These are phyloP conservation scores for Neuroterus valhalla DNA, from an alignment of 1,140 invertebrate genomes.

Conservation along the genomic window DNA sequence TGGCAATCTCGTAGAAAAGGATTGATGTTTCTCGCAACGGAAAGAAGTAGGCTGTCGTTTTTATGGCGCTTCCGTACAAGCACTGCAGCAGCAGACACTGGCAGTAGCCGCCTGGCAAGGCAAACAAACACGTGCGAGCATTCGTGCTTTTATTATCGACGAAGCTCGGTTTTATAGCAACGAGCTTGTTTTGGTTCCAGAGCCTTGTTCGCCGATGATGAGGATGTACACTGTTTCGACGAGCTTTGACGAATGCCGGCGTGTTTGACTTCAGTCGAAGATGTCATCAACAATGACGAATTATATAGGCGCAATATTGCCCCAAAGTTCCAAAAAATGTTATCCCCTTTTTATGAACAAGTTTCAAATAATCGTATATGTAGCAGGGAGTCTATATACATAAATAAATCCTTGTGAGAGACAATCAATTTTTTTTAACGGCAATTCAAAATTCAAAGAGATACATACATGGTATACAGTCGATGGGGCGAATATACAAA, in stretches of 20 bases:
- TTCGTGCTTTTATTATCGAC: conserved; percentile 59
- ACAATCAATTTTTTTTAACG: too few relatives aligned
- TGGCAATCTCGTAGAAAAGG: conserved; percentile 57
- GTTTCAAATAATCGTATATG: neutral
- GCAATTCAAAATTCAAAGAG: too few relatives aligned
- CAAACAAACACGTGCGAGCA: conserved; percentile 57
- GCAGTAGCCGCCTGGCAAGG: conserved; percentile 52
- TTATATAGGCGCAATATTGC: conserved; percentile 16
- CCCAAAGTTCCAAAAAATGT: conserved; percentile 8
- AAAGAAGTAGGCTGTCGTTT: conserved; percentile 50
- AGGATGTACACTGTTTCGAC: conserved; percentile 42
- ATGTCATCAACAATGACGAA: conserved; percentile 24
- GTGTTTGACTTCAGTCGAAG: conserved; percentile 13
- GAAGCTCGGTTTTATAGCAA: conserved; percentile 56
- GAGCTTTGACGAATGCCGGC: conserved; percentile 53
- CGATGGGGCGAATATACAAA: too few relatives aligned
- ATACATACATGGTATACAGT: too few relatives aligned
- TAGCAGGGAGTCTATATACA: neutral
- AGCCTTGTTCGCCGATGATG: conserved; percentile 43
- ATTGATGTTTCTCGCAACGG: conserved; percentile 56
- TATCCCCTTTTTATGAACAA: conserved; percentile 8
- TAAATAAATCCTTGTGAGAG: too few relatives aligned
- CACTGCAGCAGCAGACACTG: conserved; percentile 53
- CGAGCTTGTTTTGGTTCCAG: conserved; percentile 52
- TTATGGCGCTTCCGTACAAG: conserved; percentile 34